phyloP scores from a whole-genome alignment of 2,113 vertebrate genomes.

The Podarcis raffonei region DNA sequence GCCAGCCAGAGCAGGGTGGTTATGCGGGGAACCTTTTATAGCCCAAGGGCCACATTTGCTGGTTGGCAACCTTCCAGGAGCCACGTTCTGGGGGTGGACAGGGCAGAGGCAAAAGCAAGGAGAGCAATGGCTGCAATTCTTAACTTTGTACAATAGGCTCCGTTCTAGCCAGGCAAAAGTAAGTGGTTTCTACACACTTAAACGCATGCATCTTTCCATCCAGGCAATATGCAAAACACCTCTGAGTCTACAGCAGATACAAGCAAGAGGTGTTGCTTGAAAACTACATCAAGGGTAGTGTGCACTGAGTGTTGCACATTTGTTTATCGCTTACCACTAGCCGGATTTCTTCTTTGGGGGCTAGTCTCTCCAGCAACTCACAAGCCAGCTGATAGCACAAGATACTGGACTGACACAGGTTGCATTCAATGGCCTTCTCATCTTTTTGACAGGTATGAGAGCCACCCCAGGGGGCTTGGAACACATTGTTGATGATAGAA shows the following conservation, averaged over 20 bases:
- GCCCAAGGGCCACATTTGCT: too few relatives aligned
- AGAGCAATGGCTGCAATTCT: too few relatives aligned
- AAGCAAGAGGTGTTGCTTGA: not conserved
- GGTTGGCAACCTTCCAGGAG: too few relatives aligned
- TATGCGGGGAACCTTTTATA: too few relatives aligned
- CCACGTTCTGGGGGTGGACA: too few relatives aligned
- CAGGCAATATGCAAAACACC: not conserved
- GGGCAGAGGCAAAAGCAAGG: too few relatives aligned
- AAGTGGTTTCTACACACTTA: too few relatives aligned
- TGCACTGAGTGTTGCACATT: not conserved
- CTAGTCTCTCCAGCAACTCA: slow-evolving; percentile 92
- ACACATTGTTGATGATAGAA: slow-evolving; percentile 97
- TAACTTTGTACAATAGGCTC: too few relatives aligned
- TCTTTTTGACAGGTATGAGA: slow-evolving; percentile 98
- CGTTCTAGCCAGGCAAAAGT: too few relatives aligned
- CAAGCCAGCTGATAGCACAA: slow-evolving; percentile 97
- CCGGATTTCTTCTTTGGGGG: slow-evolving; percentile 95
- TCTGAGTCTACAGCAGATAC: not conserved
- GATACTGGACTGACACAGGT: slow-evolving; percentile 96
- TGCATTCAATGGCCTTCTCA: slow-evolving; percentile 92
- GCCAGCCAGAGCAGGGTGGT: too few relatives aligned
- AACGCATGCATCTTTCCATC: too few relatives aligned
- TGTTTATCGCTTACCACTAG: slow-evolving; percentile 89
- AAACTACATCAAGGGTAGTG: not conserved
- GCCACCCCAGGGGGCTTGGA: slow-evolving; percentile 98